Conservation (phyloP, 2,797 vertebrate genomes). For the Parauchenoglanis punctatus region DNA sequence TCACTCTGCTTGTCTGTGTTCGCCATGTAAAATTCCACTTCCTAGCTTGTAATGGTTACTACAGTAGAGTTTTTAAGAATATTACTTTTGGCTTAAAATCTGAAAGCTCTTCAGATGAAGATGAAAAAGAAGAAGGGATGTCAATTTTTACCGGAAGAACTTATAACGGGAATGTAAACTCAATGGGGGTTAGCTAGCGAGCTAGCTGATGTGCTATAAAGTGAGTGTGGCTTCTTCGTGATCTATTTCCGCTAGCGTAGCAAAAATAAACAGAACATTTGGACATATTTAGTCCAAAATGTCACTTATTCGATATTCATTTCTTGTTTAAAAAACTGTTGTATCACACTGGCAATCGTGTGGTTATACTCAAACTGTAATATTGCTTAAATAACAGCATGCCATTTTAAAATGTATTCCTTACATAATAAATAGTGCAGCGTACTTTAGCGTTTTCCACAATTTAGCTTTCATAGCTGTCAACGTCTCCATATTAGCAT, state of each 20-base stretch:
- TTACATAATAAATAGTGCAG: slow-evolving; percentile 1
- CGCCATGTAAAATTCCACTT: too few species aligned
- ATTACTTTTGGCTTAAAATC: background rate
- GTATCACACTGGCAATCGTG: background rate
- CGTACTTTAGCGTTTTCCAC: background rate
- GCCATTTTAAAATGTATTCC: background rate
- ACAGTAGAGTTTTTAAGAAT: too few species aligned
- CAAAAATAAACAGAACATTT: background rate
- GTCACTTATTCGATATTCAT: background rate
- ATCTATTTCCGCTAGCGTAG: background rate
- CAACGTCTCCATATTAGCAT: background rate
- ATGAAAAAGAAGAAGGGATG: background rate
- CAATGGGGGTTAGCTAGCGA: background rate
- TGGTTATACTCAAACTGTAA: background rate
- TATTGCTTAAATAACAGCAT: background rate
- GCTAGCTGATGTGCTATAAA: background rate
- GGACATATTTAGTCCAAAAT: background rate
- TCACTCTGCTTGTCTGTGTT: too few species aligned
- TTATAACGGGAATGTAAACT: background rate
- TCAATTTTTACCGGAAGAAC: background rate
- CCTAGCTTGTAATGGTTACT: too few species aligned
- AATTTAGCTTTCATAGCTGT: background rate
- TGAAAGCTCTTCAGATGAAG: background rate
- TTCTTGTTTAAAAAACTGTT: background rate
- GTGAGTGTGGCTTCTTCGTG: background rate